phyloP scores from a whole-genome alignment of 1,140 invertebrate species.

The Oncopeltus fasciatus region DNA sequence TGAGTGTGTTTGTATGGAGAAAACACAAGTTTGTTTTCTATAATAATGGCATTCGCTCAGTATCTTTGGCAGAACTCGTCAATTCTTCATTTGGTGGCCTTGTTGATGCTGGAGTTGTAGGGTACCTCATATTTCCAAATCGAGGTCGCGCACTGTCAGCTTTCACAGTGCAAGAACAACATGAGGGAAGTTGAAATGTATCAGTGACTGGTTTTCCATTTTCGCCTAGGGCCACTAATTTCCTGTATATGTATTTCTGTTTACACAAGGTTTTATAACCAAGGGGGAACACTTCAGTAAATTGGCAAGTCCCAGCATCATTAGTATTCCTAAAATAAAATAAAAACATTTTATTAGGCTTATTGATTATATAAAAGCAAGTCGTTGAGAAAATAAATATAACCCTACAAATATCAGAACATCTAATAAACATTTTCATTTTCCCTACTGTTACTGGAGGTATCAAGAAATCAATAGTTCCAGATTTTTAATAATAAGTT shows the following conservation, averaged over 20 bases:
- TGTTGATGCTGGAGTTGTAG: neutral
- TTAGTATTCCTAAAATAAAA: neutral
- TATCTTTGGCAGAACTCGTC: no score
- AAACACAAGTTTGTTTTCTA: no score
- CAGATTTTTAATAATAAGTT: no score
- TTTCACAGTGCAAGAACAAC: slow-evolving; percentile 42
- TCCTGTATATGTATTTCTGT: slow-evolving; percentile 45
- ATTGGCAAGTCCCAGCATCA: slow-evolving; percentile 23
- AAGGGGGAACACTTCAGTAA: slow-evolving; percentile 30
- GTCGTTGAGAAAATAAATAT: no score
- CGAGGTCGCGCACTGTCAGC: neutral
- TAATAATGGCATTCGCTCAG: no score
- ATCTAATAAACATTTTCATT: no score
- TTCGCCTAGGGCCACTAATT: slow-evolving; percentile 34
- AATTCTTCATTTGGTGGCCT: neutral
- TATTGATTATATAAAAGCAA: no score
- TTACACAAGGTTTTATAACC: slow-evolving; percentile 40
- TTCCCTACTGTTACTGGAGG: no score
- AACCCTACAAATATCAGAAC: no score
- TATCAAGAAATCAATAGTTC: no score
- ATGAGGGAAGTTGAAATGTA: slow-evolving; percentile 42
- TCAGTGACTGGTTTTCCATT: slow-evolving; percentile 32
- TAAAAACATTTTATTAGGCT: no score
- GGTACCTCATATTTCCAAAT: neutral
- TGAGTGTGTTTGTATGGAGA: no score